Base-by-base conservation (phyloP, 64 coral and sea anemone genomes). In the Porites lutea region DNA sequence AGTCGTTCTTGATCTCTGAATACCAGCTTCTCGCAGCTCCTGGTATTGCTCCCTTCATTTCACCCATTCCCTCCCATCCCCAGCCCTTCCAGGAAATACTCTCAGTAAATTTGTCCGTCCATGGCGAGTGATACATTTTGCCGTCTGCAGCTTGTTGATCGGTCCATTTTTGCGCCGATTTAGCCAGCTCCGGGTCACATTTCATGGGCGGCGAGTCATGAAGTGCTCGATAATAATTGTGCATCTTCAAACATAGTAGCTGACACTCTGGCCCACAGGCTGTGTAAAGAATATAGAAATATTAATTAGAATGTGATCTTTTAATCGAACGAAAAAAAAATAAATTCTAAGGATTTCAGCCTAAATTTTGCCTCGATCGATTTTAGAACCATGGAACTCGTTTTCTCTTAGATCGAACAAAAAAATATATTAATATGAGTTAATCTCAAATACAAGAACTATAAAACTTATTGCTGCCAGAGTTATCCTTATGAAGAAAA, bases 21-120 rank as follows among this genome's bases (percentile, higher is more conserved):
- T 98, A 98, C 96, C 96, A 98, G 65, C 90, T 88, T 59, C 93
- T 70, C 27, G 91, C 87, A 11, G 96, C 96, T 43, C 90, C 94
- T 43, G 93, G 86, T 13, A 98, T 87, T 8, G 93, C 93, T 44
- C 90, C 79, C 49, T 95, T 75, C 79, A 95, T 93, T 13, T 79
- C 77, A 0, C 65, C 79, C 50, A 90, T 83, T 22, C 93, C 88
- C 55, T 78, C 71, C 93, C 93, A 94, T 3, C 67, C 66, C 87
- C 83, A 74, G 58, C 83, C 85, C 68, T 94, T 94, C 95, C 95
- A 97, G 18, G 92, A 90, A 19, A 94, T 91, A 71, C 88, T 97
- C 87, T 94, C 92, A 0, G 65, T 86, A n/a, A 84, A 93, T 52
- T 60, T 75, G 14, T 79, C 79, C 11, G 59, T 90, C 19, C 27